Base-by-base conservation (phyloP, 2,888 invertebrate genomes). In the Oxycera nigricornis region DNA sequence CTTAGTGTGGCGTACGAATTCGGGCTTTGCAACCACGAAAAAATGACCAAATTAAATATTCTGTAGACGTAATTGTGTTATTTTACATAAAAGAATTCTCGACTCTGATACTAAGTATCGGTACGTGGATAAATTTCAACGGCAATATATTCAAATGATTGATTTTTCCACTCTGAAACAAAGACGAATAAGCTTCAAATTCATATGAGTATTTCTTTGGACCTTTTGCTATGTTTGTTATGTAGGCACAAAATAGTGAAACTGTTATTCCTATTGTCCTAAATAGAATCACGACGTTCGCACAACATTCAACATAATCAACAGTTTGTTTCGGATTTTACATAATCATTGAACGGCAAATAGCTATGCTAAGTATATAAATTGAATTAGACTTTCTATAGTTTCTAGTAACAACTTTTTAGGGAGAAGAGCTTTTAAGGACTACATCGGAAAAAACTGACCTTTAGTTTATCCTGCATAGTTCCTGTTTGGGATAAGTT, bases 141-240 rank as follows among this genome's bases (percentile, higher is more conserved):
- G 70, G 31, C 50, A 52, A 70, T 41, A 70, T 70, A 70, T 70
- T 70, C 70, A 70, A 70, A 70, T 70, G 70, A 70, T 70, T 70
- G 70, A 70, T 70, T 70, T 52, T 31, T n/a, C 22, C 24, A 31
- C 55, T 70, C 52, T 0, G 67, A 20, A 68, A 46, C 31, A 61
- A 61, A 31, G 31, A 24, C 17, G 26, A 61, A 61, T 17, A n/a
- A 11, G 17, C n/a, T n/a, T n/a, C n/a, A n/a, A n/a, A n/a, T n/a
- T n/a, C n/a, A n/a, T n/a, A n/a, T n/a, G n/a, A n/a, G n/a, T n/a
- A n/a, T 50, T 50, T 50, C 20, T n/a, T n/a, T n/a, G n/a, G n/a
- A n/a, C 2, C 1, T 31, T 62, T 17, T 62, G 2, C 35, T 35
- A 17, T 62, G 31, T 35, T 11, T 20, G 11, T 55, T 3, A 20